A percentile compares a stretch with the other conserved stretches of the same genome.
These are phyloP conservation scores for Lepidurus couesii DNA, from an alignment of 1,140 invertebrate genomes.

Conservation along the genomic window DNA sequence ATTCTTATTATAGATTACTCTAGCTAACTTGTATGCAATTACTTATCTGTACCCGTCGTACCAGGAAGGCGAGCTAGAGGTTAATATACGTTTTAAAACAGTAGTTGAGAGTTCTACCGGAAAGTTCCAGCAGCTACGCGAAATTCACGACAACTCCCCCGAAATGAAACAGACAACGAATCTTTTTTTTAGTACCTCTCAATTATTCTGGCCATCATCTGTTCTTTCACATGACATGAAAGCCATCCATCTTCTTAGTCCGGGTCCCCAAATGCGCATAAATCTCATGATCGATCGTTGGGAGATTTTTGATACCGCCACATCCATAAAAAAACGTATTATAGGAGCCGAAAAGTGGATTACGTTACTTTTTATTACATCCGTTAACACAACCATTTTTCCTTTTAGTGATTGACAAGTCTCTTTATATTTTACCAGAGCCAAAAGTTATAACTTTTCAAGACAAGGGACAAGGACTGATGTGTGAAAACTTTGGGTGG, in stretches of 20 bases:
- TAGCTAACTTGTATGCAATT: too few relatives aligned
- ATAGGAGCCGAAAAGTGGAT: background rate
- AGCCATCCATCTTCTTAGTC: slow-evolving; percentile 9
- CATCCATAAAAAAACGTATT: background rate
- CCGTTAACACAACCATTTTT: slow-evolving; percentile 7
- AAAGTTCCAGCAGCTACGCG: background rate
- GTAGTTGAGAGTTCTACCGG: too few relatives aligned
- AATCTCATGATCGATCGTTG: background rate
- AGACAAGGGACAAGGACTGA: slow-evolving; percentile 21
- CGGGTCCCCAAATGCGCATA: background rate
- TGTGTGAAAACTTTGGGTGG: slow-evolving; percentile 1
- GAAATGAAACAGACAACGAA: slow-evolving; percentile 5
- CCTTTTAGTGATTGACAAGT: slow-evolving; percentile 10
- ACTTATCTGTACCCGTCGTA: too few relatives aligned
- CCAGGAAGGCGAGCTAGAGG: too few relatives aligned
- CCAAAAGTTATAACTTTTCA: slow-evolving; percentile 18
- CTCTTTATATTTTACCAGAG: background rate
- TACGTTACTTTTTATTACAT: background rate
- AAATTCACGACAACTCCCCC: background rate
- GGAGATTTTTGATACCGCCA: slow-evolving; percentile 9
- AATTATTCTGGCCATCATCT: slow-evolving; percentile 18
- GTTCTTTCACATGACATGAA: slow-evolving; percentile 15
- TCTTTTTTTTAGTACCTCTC: slow-evolving; percentile 13
- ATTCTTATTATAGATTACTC: too few relatives aligned
- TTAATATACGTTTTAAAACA: too few relatives aligned